These are phyloP conservation scores for Iphiclides podalirius DNA, from an alignment of 2,888 invertebrate species.

Conservation along the genomic window DNA sequence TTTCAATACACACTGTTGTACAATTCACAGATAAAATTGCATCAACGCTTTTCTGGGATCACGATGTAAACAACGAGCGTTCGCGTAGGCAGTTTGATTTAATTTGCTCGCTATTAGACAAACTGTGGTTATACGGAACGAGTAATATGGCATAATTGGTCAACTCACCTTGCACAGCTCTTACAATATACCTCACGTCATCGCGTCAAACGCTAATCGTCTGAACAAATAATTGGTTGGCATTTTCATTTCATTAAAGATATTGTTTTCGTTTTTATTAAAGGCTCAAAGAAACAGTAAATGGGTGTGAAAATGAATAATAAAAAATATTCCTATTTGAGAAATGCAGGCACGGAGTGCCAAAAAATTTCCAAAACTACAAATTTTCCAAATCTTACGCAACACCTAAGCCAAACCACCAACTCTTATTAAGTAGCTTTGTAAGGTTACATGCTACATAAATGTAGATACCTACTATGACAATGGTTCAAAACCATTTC, in stretches of 20 bases:
- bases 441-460: too few species aligned
- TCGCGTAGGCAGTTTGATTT: conserved; percentile 18
- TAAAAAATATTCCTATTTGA: too few species aligned
- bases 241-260: conserved; percentile 29
- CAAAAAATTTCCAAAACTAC: too few species aligned
- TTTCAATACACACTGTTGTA: neutral
- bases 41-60: conserved; percentile 7
- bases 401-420: too few species aligned
- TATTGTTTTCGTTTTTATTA: conserved; percentile 1
- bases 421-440: too few species aligned
- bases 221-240: conserved; percentile 51
- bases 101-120: conserved; percentile 18
- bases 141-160: conserved; percentile 46
- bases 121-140: conserved; percentile 8
- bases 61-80: conserved; percentile 18
- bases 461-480: too few species aligned
- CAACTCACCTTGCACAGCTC: conserved; percentile 54
- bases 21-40: conserved; percentile 13
- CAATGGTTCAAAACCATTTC: too few species aligned
- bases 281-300: too few species aligned
- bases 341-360: too few species aligned
- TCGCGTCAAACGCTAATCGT: conserved; percentile 51
- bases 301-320: too few species aligned
- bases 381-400: too few species aligned
- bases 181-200: conserved; percentile 52